phyloP scores from a whole-genome alignment of 2,113 vertebrate species.

The Apistogramma diplotaenia region DNA sequence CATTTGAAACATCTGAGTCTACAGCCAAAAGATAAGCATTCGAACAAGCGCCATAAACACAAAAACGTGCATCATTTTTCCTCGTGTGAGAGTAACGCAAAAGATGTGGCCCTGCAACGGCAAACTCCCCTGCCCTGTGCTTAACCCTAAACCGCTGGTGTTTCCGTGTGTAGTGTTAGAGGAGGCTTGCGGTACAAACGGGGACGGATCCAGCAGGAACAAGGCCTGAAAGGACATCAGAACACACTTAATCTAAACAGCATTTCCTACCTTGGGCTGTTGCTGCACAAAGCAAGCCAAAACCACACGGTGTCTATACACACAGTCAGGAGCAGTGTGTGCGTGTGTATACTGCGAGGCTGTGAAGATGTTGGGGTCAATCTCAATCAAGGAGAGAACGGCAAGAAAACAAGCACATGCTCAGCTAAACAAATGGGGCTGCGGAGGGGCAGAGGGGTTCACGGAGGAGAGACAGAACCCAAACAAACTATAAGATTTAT shows the following conservation, averaged over 20 bases:
- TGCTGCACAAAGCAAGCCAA: conserved; percentile 44
- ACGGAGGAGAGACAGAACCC: conserved; percentile 40
- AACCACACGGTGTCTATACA: conserved; percentile 48
- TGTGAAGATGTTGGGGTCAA: conserved; percentile 52
- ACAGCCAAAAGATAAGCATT: not conserved
- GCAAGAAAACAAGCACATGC: conserved; percentile 58
- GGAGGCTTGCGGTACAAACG: conserved; percentile 59
- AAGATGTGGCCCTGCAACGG: conserved; percentile 55
- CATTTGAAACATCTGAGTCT: not conserved
- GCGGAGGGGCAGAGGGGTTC: conserved; percentile 3
- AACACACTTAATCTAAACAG: conserved; percentile 61
- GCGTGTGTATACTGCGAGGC: conserved; percentile 13
- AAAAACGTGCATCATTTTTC: not conserved
- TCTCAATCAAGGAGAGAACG: conserved; percentile 62
- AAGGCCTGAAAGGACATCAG: conserved; percentile 55
- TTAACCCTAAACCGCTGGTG: conserved; percentile 63
- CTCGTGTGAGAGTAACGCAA: conserved; percentile 20
- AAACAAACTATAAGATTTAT: conserved; percentile 61
- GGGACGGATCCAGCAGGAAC: conserved; percentile 56
- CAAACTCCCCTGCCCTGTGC: conserved; percentile 52
- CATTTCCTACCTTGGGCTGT: conserved; percentile 55
- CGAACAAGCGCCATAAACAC: not conserved
- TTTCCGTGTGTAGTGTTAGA: conserved; percentile 50
- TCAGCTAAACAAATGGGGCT: conserved; percentile 54
- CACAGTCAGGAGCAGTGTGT: conserved; percentile 13